Conservation (phyloP, 23 tunicate genomes). For the Trididemnum nubilum region DNA sequence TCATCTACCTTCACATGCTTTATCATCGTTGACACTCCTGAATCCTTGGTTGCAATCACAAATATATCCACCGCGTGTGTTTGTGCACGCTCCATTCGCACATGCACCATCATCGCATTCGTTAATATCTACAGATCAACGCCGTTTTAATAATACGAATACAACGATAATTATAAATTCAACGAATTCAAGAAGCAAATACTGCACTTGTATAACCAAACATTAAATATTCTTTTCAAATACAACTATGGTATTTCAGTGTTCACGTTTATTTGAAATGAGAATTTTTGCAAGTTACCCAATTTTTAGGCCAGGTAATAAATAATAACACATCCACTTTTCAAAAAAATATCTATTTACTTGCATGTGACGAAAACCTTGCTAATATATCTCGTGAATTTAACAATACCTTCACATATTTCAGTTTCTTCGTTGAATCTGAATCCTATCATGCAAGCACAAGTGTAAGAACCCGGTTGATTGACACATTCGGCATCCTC, state of each 20-base stretch:
- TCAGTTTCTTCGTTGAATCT: slow-evolving; percentile 50
- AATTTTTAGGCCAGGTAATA: too few relatives aligned
- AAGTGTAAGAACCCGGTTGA: slow-evolving; percentile 70
- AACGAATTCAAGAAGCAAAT: too few relatives aligned
- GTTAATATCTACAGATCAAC: slow-evolving; percentile 50
- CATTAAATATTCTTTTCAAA: too few relatives aligned
- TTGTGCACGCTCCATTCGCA: slow-evolving; percentile 81
- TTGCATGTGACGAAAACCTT: too few relatives aligned
- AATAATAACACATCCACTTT: too few relatives aligned
- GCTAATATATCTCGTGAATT: too few relatives aligned
- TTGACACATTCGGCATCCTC: slow-evolving; percentile 83
- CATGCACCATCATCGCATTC: slow-evolving; percentile 75
- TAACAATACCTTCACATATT: slow-evolving; percentile 67
- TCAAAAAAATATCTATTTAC: too few relatives aligned
- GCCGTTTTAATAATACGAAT: background rate
- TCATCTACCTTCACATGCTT: slow-evolving; percentile 97
- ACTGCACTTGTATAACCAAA: too few relatives aligned
- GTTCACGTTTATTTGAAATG: too few relatives aligned
- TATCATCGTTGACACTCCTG: slow-evolving; percentile 57
- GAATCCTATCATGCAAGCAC: slow-evolving; percentile 91
- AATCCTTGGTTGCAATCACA: slow-evolving; percentile 97
- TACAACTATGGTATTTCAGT: too few relatives aligned
- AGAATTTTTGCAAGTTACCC: too few relatives aligned
- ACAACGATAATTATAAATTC: too few relatives aligned
- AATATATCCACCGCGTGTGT: slow-evolving; percentile 76